Base-by-base conservation (phyloP, 1,140 invertebrate genomes). In the Gryon sp. region DNA sequence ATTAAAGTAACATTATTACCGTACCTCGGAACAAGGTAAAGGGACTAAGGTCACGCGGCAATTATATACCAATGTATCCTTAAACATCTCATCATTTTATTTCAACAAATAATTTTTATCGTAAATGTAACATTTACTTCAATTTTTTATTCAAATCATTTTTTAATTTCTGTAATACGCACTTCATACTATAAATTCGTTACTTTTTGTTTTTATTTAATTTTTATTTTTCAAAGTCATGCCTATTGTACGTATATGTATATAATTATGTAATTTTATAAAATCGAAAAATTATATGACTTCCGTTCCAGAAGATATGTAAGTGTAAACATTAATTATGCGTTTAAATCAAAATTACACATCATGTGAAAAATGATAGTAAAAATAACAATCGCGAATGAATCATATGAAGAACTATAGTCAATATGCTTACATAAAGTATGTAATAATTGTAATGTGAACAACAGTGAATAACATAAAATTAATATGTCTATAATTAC, bases 11-110 rank as follows among this genome's bases (percentile, higher is more conserved):
- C 53, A 14, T 30, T 48, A 26, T 18, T 30, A 8, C 63, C 28
- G 38, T 68, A 55, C 50, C 43, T 40, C 32, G 57, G 41, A 32
- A 34, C 7, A 70, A 60, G 53, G 45, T 60, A 52, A 70, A 70
- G 66, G 66, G 66, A 50, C 53, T 57, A 50, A 60, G 53, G 66
- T 59, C 53, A 11, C 9, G 12, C 26, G 41, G 40, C 34, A 28
- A 50, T 40, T 48, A 15, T 34, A 20, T 63, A 63, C 50, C 52
- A 20, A 57, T 4, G 16, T 40, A 18, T 41, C 52, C 22, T 45
- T 38, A 43, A 32, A 28, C 9, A 20, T 4, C 14, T 62, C 0
- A 18, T 18, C 40, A 14, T 46, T 24, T 45, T n/a, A n/a, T n/a
- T n/a, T n/a, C n/a, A n/a, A n/a, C n/a, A n/a, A n/a, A n/a, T n/a